phyloP scores from a whole-genome alignment of 2,888 invertebrate genomes.

The Leptopilina syphax region DNA sequence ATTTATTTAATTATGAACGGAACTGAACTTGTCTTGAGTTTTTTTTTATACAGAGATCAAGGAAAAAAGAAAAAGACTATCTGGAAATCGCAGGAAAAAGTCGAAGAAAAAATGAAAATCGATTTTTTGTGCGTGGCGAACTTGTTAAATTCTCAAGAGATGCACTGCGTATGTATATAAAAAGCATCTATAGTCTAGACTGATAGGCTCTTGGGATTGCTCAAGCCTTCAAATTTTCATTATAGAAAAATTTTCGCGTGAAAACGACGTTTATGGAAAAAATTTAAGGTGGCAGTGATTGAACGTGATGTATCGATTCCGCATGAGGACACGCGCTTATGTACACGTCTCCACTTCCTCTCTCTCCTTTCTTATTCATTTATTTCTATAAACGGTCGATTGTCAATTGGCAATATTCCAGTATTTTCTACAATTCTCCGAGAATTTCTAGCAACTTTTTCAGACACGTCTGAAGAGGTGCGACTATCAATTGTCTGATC shows the following conservation, averaged over 20 bases:
- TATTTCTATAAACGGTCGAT: constrained; percentile 34
- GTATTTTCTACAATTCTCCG: constrained; percentile 22
- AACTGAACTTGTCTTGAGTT: too few species aligned
- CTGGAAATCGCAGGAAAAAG: too few species aligned
- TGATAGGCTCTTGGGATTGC: not conserved
- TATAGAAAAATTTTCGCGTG: constrained; percentile 38
- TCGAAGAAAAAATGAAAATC: too few species aligned
- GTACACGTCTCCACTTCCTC: not conserved
- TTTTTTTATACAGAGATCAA: too few species aligned
- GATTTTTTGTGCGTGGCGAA: too few species aligned
- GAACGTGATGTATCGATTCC: constrained; percentile 44
- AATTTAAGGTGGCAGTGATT: constrained; percentile 42
- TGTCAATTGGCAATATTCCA: constrained; percentile 40
- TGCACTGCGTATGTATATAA: too few species aligned
- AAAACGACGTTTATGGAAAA: constrained; percentile 36
- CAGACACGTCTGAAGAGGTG: constrained; percentile 38
- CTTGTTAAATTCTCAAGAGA: too few species aligned
- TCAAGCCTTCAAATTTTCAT: constrained; percentile 13
- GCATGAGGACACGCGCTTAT: constrained; percentile 37
- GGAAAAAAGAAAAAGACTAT: too few species aligned
- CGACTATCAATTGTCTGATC: constrained; percentile 46
- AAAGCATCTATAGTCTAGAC: too few species aligned
- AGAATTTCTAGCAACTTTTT: constrained; percentile 22
- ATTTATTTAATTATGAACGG: too few species aligned
- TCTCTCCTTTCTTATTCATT: not conserved